These are phyloP conservation scores for Synergus japonicus DNA, from an alignment of 2,888 invertebrate genomes.

Conservation along the genomic window DNA sequence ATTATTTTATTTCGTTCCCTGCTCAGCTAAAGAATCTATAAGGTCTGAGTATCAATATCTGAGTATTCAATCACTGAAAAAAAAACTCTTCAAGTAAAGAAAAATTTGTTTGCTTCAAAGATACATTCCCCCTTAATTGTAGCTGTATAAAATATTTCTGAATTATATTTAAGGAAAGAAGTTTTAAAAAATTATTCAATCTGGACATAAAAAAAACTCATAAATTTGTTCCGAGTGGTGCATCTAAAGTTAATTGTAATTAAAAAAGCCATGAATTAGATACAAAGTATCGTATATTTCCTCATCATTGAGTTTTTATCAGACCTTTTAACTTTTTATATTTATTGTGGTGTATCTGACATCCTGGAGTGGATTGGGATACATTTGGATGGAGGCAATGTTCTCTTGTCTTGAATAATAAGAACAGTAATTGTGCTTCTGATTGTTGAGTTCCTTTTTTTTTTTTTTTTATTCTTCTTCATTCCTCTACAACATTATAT, in stretches of 20 bases:
- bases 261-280: not conserved
- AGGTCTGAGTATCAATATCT: not conserved
- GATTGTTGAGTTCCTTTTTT: not conserved
- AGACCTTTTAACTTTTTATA: no score
- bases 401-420: not conserved
- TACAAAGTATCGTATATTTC: not conserved
- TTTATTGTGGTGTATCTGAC: not conserved
- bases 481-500: not conserved
- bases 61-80: constrained; percentile 4
- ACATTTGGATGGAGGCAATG: not conserved
- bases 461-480: not conserved
- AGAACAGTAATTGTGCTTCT: not conserved
- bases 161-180: no score
- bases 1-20: constrained; percentile 19
- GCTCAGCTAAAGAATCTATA: not conserved
- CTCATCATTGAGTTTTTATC: not conserved
- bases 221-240: no score
- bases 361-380: not conserved
- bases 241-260: not conserved
- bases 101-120: not conserved
- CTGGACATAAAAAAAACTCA: no score
- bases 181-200: no score
- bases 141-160: no score
- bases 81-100: not conserved
- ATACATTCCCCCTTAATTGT: not conserved